A percentile compares a stretch with the other conserved stretches of the same genome.
phyloP scores from a whole-genome alignment of 2,888 invertebrate species.

The Temnothorax ravouxi region DNA sequence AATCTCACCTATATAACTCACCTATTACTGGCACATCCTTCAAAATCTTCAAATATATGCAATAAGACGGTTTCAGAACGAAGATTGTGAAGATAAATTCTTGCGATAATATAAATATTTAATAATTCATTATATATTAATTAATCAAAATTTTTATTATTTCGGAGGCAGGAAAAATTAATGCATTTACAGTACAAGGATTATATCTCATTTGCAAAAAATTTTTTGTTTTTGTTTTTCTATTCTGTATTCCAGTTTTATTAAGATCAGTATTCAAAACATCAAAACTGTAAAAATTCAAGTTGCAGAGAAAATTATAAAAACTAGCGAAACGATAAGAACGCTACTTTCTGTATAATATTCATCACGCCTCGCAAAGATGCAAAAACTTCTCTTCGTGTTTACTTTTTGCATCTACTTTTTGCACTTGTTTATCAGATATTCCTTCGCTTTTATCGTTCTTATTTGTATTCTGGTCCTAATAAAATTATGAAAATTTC shows the following conservation, averaged over 20 bases:
- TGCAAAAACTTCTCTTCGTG: background rate
- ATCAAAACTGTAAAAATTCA: background rate
- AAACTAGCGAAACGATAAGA: background rate
- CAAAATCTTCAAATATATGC: no score
- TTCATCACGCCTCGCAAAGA: background rate
- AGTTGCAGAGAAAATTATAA: background rate
- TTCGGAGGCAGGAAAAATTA: background rate
- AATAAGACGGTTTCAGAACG: background rate
- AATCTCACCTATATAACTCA: conserved; percentile 10
- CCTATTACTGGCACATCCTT: conserved; percentile 1
- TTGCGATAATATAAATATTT: background rate
- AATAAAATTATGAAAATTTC: background rate
- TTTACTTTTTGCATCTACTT: background rate
- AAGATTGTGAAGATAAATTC: background rate
- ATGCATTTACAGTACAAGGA: background rate
- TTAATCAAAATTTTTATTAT: background rate
- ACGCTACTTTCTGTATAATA: background rate
- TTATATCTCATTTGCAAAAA: background rate
- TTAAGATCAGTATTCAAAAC: background rate
- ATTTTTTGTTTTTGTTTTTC: background rate
- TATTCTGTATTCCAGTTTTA: background rate
- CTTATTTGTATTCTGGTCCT: background rate
- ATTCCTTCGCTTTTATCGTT: background rate
- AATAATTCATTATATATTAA: background rate
- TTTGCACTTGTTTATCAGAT: background rate